Conservation (phyloP, 2,797 vertebrate genomes). For the Ctenopoma multispine region DNA sequence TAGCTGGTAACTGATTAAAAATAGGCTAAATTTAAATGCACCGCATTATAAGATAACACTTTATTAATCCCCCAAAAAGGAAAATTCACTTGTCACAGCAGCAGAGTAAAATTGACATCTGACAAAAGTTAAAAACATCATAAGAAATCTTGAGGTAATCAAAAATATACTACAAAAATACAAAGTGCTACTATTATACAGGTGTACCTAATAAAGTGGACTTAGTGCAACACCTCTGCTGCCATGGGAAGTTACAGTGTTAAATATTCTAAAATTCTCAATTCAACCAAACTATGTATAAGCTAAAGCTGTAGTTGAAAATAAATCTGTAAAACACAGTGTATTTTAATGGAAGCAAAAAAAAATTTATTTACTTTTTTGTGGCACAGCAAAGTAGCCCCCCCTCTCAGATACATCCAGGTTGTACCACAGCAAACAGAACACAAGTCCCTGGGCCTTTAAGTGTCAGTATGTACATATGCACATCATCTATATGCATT, state of each 20-base stretch:
- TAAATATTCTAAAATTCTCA: neutral
- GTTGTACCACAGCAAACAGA: constrained; percentile 74
- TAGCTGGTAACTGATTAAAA: too few species aligned
- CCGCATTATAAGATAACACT: too few species aligned
- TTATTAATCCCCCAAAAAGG: too few species aligned
- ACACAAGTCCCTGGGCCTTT: constrained; percentile 36
- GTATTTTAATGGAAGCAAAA: constrained; percentile 67
- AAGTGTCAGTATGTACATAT: constrained; percentile 53
- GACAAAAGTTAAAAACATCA: too few species aligned
- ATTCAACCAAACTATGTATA: neutral
- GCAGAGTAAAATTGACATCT: too few species aligned
- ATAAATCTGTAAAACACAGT: constrained; percentile 16
- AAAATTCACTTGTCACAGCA: too few species aligned
- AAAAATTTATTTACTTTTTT: constrained; percentile 78
- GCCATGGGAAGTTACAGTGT: neutral
- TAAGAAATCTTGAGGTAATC: too few species aligned
- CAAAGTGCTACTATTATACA: too few species aligned
- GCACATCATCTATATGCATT: constrained; percentile 36
- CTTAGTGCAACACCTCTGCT: too few species aligned
- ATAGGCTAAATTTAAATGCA: too few species aligned
- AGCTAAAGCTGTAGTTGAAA: neutral
- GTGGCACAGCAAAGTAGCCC: constrained; percentile 73
- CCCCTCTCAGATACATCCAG: constrained; percentile 49
- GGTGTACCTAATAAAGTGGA: neutral
- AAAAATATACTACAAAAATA: too few species aligned